phyloP scores from a whole-genome alignment of 2,797 vertebrate species.

The Erpetoichthys calabaricus region DNA sequence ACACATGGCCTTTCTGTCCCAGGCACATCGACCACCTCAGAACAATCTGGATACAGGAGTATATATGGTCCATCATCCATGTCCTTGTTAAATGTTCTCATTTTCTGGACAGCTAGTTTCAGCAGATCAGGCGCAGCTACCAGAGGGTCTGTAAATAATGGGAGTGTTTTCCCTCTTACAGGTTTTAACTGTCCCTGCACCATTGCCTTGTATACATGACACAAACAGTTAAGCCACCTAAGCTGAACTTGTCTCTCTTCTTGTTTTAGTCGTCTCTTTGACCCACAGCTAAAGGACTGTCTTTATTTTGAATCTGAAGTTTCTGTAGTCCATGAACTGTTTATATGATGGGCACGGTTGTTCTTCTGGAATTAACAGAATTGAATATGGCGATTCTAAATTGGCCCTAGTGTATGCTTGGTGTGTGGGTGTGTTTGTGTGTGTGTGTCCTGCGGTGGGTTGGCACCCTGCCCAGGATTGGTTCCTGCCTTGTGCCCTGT shows the following conservation, averaged over 20 bases:
- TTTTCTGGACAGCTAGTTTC: slow-evolving; percentile 17
- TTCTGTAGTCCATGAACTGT: slow-evolving; percentile 18
- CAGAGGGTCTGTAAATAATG: slow-evolving; percentile 2
- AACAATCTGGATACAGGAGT: slow-evolving; percentile 14
- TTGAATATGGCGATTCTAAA: no score
- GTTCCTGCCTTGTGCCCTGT: no score
- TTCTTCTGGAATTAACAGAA: slow-evolving; percentile 12
- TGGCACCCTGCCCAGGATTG: no score
- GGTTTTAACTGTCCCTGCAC: no score
- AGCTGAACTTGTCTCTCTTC: not conserved
- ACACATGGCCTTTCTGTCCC: no score
- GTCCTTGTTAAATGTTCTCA: slow-evolving; percentile 14
- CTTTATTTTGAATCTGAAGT: slow-evolving; percentile 13
- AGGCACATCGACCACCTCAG: not conserved
- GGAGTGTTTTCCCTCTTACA: not conserved
- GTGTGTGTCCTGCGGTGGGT: no score
- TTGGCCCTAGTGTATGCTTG: no score
- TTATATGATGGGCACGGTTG: slow-evolving; percentile 15
- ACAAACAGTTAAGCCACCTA: no score
- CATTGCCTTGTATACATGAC: no score
- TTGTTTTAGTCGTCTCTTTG: slow-evolving; percentile 8
- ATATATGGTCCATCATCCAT: slow-evolving; percentile 11
- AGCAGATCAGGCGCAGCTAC: slow-evolving; percentile 7
- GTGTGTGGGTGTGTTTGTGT: no score
- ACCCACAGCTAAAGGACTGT: slow-evolving; percentile 14